A percentile compares a stretch with the other conserved stretches of the same genome.
Evolutionary conservation across 2,797 vertebrate species (phyloP).

Genomic region (Enteromius trimaculatus): DNA sequence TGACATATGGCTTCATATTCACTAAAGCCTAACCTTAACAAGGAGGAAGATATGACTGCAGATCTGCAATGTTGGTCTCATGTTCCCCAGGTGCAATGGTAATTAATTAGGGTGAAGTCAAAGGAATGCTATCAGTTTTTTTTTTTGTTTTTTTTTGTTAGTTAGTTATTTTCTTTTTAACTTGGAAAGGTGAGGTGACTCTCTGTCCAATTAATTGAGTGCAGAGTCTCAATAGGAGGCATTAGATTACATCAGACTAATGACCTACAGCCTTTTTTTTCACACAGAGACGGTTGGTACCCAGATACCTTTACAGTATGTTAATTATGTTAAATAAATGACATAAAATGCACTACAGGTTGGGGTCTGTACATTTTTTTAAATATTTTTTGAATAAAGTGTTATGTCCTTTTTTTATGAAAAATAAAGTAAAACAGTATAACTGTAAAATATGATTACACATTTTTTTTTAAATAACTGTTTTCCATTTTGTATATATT

Average conservation of each 20-base stretch:
- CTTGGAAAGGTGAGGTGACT: constrained; percentile 63
- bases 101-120: constrained; percentile 60
- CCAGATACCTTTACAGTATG: neutral
- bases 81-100: constrained; percentile 42
- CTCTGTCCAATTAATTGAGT: constrained; percentile 63
- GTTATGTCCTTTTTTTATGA: neutral
- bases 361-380: neutral
- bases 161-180: constrained; percentile 43
- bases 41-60: constrained; percentile 25
- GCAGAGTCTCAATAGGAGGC: constrained; percentile 56
- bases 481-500: neutral
- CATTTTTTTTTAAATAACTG: neutral
- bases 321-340: neutral
- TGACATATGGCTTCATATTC: constrained; percentile 21
- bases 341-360: neutral
- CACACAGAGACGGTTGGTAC: constrained; percentile 41
- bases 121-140: constrained; percentile 46
- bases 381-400: neutral
- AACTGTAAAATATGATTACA: neutral
- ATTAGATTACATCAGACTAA: constrained; percentile 61
- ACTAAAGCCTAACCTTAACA: constrained; percentile 39
- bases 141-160: constrained; percentile 36
- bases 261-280: constrained; percentile 53
- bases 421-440: neutral
- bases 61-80: constrained; percentile 33